Evolutionary conservation across 2,113 vertebrate genomes (phyloP).

Genomic region (Apistogramma diplotaenia): DNA sequence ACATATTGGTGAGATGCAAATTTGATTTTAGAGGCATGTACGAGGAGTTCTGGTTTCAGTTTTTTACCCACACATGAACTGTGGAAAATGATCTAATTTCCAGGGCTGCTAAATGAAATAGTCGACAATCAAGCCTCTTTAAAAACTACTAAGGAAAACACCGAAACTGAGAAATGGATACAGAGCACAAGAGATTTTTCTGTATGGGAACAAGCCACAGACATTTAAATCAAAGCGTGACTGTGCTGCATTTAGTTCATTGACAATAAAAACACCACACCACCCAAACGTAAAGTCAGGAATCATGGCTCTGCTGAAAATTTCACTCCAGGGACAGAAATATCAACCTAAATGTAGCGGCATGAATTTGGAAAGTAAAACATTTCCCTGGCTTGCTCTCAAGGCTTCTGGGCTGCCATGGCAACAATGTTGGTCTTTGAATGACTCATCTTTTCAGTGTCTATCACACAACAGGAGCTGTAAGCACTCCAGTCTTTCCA

Average conservation of each 20-base stretch:
- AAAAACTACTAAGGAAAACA: background rate
- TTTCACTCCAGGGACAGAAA: slow-evolving; percentile 43
- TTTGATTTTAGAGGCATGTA: background rate
- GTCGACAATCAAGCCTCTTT: background rate
- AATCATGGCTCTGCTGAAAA: slow-evolving; percentile 21
- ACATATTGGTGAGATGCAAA: background rate
- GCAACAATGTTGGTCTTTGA: slow-evolving; percentile 65
- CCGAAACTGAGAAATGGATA: background rate
- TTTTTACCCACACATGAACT: background rate
- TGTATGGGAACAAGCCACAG: background rate
- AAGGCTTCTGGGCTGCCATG: slow-evolving; percentile 71
- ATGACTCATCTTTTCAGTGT: slow-evolving; percentile 74
- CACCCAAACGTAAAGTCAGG: background rate
- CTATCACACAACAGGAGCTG: slow-evolving; percentile 66
- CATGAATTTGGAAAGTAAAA: slow-evolving; percentile 66
- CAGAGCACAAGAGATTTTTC: background rate
- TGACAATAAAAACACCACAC: background rate
- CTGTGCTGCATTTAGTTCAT: background rate
- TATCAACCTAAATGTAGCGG: slow-evolving; percentile 47
- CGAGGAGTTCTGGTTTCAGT: background rate
- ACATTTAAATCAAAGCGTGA: background rate
- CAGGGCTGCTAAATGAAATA: background rate
- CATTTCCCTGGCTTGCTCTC: slow-evolving; percentile 55
- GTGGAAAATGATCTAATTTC: background rate
- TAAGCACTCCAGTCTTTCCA: slow-evolving; percentile 50